A percentile compares a stretch with the other conserved stretches of the same genome.
These are phyloP conservation scores for Paramormyrops kingsleyae DNA, from an alignment of 2,113 vertebrate species.

Conservation along the genomic window DNA sequence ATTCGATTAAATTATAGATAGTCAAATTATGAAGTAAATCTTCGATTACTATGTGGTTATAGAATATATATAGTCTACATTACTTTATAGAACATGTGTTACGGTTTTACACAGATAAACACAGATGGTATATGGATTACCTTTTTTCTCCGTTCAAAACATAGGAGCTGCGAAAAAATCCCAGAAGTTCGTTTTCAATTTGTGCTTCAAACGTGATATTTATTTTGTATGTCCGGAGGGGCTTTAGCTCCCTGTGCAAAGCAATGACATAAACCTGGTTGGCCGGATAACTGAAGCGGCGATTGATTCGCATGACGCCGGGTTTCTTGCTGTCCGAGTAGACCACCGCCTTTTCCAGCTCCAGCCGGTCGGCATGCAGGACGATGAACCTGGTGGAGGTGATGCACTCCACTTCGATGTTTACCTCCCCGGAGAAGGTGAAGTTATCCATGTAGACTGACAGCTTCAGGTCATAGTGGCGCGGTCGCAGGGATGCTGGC, in stretches of 20 bases:
- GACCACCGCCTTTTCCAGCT: conserved; percentile 74
- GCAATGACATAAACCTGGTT: conserved; percentile 85
- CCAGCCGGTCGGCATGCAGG: conserved; percentile 78
- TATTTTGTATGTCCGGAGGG: conserved; percentile 73
- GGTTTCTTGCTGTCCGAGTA: conserved; percentile 70
- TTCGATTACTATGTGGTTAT: background rate
- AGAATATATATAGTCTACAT: background rate
- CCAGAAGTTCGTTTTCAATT: conserved; percentile 87
- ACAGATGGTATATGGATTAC: conserved; percentile 47
- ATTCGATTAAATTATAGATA: background rate
- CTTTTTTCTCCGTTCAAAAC: conserved; percentile 77
- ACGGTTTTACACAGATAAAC: background rate
- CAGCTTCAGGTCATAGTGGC: conserved; percentile 87
- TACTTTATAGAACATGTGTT: background rate
- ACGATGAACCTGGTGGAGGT: conserved; percentile 85
- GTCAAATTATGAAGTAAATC: background rate
- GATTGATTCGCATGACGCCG: conserved; percentile 71
- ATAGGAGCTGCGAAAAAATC: conserved; percentile 93
- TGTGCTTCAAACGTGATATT: conserved; percentile 83
- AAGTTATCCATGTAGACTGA: conserved; percentile 90
- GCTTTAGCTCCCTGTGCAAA: conserved; percentile 81
- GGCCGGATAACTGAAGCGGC: conserved; percentile 73
- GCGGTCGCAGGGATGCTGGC: conserved; percentile 69
- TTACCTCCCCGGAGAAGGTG: conserved; percentile 87
- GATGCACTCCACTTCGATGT: conserved; percentile 81